Evolutionary conservation across 2,888 invertebrate genomes (phyloP), one percentile per base, ranked within the genome.

Genomic region (Oasisia sp.): DNA sequence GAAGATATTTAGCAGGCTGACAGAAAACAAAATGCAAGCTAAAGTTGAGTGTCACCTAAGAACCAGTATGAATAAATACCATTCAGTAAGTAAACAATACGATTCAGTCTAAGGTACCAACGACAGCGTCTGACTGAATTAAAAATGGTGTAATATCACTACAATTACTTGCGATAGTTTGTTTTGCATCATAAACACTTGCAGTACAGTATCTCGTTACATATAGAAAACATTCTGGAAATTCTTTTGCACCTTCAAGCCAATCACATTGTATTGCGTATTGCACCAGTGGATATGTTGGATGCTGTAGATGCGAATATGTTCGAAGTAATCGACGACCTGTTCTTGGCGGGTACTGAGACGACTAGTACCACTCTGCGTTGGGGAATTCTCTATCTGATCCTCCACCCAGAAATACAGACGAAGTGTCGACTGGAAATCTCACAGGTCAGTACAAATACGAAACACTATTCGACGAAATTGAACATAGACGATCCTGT

Each of bases 271-370:
- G 38, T 38, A 38, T 38, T 38, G 38, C 38, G 38, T 38, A 38
- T 38, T 38, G 38, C 38, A 38, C 38, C 38, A 38, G 38, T 38
- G 9, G 14, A 32, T 32, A 32, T 32, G 19, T 38, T 32, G 32
- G 32, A 32, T 90, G 27, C 27, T 91, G 74, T 27, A 91, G 91
- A 91, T 32, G 27, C 19, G 19, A 38, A 50, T 27, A 91, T 91
- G 50, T 91, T 91, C 45, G 44, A 91, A 45, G 45, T 91, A 45
- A 91, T 91, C 91, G 32, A 45, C 19, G 91, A 91, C 50, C 91
- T 91, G 44, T 45, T 91, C 27, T 44, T 91, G 38, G 91, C 44
- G 2, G 91, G 91, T 14, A 32, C 50, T 7, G 91, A 91, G 32
- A 45, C 91, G 27, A 45, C 50, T n/a, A 91, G 91, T n/a, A 91